Evolutionary conservation across 1,140 invertebrate genomes (phyloP).

Genomic region (Ericerus pela): DNA sequence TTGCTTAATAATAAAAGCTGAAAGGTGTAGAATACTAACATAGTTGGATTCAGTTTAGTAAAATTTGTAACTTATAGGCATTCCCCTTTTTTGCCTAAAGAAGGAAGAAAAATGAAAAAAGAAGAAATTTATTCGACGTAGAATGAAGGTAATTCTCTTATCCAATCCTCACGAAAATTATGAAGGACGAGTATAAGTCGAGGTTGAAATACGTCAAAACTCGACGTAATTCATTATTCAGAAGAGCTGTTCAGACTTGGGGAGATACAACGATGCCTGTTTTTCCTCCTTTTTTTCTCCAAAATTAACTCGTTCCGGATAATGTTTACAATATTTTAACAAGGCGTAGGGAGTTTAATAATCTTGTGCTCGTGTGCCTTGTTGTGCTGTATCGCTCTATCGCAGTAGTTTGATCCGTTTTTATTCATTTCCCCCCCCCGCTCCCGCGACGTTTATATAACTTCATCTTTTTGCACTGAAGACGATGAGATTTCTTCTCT

Average conservation of each 20-base stretch:
- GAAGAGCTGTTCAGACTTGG: not conserved
- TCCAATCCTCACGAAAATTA: too few relatives aligned
- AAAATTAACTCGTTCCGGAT: constrained; percentile 11
- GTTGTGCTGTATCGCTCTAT: constrained; percentile 9
- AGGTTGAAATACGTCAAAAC: constrained; percentile 8
- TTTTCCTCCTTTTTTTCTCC: constrained; percentile 2
- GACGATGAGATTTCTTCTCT: not conserved
- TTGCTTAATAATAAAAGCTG: too few relatives aligned
- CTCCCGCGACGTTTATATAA: not conserved
- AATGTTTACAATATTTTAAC: constrained; percentile 12
- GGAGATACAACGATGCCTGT: not conserved
- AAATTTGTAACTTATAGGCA: too few relatives aligned
- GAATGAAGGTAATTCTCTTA: too few relatives aligned
- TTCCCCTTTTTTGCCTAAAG: too few relatives aligned
- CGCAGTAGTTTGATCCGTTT: constrained; percentile 7
- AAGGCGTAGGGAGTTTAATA: constrained; percentile 8
- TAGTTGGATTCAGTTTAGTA: too few relatives aligned
- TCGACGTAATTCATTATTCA: constrained; percentile 10
- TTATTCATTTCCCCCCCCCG: too few relatives aligned
- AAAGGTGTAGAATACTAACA: too few relatives aligned
- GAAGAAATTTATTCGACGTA: too few relatives aligned
- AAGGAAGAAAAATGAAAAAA: too few relatives aligned
- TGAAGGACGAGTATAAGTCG: constrained; percentile 6
- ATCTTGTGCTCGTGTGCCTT: constrained; percentile 10
- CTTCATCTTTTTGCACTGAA: not conserved